Base-by-base conservation (phyloP, 2,888 invertebrate genomes). In the Mechanitis messenoides region DNA sequence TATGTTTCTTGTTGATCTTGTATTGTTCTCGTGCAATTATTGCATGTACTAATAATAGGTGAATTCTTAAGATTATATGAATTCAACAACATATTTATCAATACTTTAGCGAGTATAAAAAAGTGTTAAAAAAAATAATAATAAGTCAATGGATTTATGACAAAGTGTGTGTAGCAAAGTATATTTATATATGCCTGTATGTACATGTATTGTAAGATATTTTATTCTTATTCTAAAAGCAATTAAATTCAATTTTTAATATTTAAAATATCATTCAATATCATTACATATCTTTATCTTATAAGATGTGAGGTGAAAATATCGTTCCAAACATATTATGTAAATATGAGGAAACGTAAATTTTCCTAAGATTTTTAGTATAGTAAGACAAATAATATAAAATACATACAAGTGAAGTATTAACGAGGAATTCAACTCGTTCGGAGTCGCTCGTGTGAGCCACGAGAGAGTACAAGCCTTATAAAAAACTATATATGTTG, bases 1-100 rank as follows among this genome's bases (percentile, higher is more conserved):
- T 38, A 59, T 55, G 33, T 70, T 65, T 69, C 72, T 72, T 74
- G 85, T 86, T 87, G 79, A 82, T 77, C 71, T 75, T 79, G 74
- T 79, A 80, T 74, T 81, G 77, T 82, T 83, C 78, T 71, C 68
- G 79, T 75, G 70, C 77, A 75, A 77, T 74, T 77, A 65, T 69
- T 80, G 80, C 81, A 81, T 80, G 81, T 85, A 84, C 74, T 76
- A 56, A 72, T 77, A 77, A 53, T 56, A 31, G 54, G 42, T 33
- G 45, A 55, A 53, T 53, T 46, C 38, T 47, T 47, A 53, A 42
- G n/a, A 58, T 31, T 38, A 35, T 50, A 50, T 20, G 31, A 50
- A 45, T 50, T 47, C 33, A 38, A 47, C 46, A 50, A 60, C 2
- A 42, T 3, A 42, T 42, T 42, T 42, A 28, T 55, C 20, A 47